A percentile compares a stretch with the other conserved stretches of the same genome.
Conservation (phyloP, 2,888 invertebrate genomes). For the Oxytorus armatus region DNA sequence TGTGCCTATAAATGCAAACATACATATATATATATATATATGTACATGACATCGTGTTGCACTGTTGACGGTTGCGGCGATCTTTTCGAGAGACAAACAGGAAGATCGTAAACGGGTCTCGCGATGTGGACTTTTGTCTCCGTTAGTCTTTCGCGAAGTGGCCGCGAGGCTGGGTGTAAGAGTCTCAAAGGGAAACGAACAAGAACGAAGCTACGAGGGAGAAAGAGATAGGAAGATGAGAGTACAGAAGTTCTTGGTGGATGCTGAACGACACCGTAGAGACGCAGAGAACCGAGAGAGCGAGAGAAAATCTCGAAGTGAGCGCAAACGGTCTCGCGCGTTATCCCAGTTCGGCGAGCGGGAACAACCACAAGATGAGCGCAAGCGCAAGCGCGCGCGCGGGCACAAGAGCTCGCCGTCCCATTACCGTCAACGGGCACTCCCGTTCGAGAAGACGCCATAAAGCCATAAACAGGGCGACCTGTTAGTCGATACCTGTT, state of each 20-base stretch:
- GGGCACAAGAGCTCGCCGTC: conserved; percentile 53
- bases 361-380: conserved; percentile 1
- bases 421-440: conserved; percentile 74
- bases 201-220: not conserved
- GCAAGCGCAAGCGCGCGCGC: conserved; percentile 45
- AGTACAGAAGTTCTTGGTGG: not conserved
- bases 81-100: conserved; percentile 65
- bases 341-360: conserved; percentile 50
- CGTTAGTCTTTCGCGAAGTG: conserved; percentile 10
- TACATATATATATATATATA: not conserved
- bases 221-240: conserved; percentile 19
- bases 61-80: conserved; percentile 19
- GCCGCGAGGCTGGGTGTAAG: conserved; percentile 9
- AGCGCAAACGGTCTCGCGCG: conserved; percentile 11
- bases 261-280: conserved; percentile 19
- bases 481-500: conserved; percentile 74
- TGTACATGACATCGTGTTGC: conserved; percentile 6
- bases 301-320: conserved; percentile 41
- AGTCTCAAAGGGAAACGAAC: conserved; percentile 38
- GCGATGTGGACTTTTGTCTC: conserved; percentile 25
- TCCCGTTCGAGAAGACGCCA: conserved; percentile 72
- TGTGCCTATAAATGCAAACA: conserved; percentile 15
- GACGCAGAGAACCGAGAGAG: conserved; percentile 22
- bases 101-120: conserved; percentile 70
- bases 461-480: conserved; percentile 75